Conservation (phyloP, 2,888 invertebrate species). For the Melipona bicolor region DNA sequence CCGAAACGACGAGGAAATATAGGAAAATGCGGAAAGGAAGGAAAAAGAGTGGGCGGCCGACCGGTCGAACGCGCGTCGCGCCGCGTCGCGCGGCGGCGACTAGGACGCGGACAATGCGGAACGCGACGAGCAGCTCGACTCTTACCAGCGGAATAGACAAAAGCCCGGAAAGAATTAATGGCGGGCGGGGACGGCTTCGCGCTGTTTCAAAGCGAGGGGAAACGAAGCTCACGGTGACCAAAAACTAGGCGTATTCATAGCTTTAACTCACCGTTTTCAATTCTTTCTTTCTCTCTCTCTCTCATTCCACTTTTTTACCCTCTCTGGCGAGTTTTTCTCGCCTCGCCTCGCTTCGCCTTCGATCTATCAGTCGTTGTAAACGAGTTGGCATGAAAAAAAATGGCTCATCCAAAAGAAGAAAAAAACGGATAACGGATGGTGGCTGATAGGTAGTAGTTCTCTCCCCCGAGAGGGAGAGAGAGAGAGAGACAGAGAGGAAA, state of each 20-base stretch:
- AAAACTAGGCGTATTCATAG: conserved; percentile 8
- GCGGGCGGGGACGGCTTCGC: conserved; percentile 54
- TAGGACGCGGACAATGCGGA: conserved; percentile 47
- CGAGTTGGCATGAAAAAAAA: conserved; percentile 52
- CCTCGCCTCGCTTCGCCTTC: conserved; percentile 6
- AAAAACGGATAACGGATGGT: background rate
- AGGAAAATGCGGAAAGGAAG: background rate
- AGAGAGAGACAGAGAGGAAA: too few relatives aligned
- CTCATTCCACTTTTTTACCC: too few relatives aligned
- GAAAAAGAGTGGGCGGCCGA: too few relatives aligned
- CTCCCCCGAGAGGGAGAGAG: background rate
- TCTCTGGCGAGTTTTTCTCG: too few relatives aligned
- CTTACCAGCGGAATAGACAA: conserved; percentile 66
- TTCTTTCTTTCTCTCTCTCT: background rate
- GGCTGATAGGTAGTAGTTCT: background rate
- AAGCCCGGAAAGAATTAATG: conserved; percentile 77
- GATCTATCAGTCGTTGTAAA: conserved; percentile 68
- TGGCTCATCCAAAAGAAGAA: background rate
- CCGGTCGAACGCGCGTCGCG: background rate
- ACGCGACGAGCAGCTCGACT: conserved; percentile 30
- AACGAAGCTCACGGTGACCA: conserved; percentile 25
- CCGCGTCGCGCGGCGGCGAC: background rate
- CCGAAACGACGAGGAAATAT: background rate
- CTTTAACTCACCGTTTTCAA: conserved; percentile 6
- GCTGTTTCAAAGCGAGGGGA: conserved; percentile 35